phyloP scores from a whole-genome alignment of 2,888 invertebrate genomes.

The Steromphala cineraria region DNA sequence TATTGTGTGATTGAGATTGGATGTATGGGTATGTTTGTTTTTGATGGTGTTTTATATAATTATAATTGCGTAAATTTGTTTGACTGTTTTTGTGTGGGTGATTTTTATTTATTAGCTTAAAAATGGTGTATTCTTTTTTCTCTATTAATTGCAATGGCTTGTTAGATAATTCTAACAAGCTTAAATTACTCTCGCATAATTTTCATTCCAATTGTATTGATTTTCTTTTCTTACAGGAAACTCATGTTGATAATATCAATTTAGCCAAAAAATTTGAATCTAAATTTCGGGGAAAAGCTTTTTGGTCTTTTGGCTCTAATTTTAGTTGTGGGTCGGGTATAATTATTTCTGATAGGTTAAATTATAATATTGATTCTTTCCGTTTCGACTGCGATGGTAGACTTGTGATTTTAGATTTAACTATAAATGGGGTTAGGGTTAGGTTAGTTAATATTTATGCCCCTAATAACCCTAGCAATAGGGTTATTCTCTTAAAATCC shows the following conservation, averaged over 20 bases:
- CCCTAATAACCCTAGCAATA: neutral
- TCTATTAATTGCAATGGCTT: too few relatives aligned
- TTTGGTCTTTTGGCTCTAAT: neutral
- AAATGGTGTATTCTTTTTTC: too few relatives aligned
- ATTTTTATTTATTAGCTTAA: too few relatives aligned
- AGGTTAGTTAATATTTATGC: neutral
- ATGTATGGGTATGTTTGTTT: too few relatives aligned
- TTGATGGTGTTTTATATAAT: too few relatives aligned
- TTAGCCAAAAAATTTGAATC: neutral
- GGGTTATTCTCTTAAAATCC: too few relatives aligned
- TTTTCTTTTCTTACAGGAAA: slow-evolving; percentile 8
- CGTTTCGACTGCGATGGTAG: neutral
- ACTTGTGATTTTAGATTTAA: neutral
- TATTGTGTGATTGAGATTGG: too few relatives aligned
- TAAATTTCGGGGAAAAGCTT: neutral
- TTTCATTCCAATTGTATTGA: neutral
- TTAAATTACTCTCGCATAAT: too few relatives aligned
- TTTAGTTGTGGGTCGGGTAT: neutral
- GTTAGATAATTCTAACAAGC: too few relatives aligned
- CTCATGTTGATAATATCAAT: neutral
- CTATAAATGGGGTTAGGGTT: neutral
- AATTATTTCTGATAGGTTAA: neutral
- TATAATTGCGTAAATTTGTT: too few relatives aligned
- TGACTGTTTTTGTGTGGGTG: too few relatives aligned
- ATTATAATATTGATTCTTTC: neutral